Evolutionary conservation across 1,140 invertebrate genomes (phyloP), one percentile per base, ranked within the genome.

Genomic region (Heterodera carotae): DNA sequence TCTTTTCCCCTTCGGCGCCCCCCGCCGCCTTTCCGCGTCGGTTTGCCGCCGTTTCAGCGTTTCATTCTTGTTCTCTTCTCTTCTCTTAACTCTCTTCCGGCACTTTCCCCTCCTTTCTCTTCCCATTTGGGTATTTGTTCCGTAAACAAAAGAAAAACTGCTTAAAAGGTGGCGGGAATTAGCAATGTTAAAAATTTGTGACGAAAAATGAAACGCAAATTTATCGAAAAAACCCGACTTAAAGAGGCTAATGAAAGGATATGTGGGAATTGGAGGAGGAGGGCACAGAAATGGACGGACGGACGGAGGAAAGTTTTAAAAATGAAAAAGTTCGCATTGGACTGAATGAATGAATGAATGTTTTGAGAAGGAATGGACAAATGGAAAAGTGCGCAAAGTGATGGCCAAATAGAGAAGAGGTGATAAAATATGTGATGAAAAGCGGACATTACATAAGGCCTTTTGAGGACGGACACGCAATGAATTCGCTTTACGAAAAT

Each of bases 361-460:
- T 53, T 53, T 53, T 8, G 4, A 4, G 48, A 53, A 53, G 48
- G 18, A 53, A 22, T 3, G 18, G 18, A 53, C 10, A 53, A 18
- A 53, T 53, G 48, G 48, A 53, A 15, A 53, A 53, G 48, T 53
- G 48, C 48, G 48, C 48, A 15, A 53, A 15, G 48, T 53, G 48
- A 15, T 53, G 48, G 18, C 18, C 39, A 39, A 39, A 8, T 39
- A 15, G 18, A 53, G 48, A 18, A 4, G 48, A 53, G 48, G 48
- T 53, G 48, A 53, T 53, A 53, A 53, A 53, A 53, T n/a, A n/a
- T 53, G 48, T 53, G 48, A 53, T 53, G 48, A 53, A 53, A 53
- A 53, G 48, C 48, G 48, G 12, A 53, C 48, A 18, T 53, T 18
- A n/a, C n/a, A 2, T 39, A 12, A 39, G 39, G 39, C 39, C n/a